Evolutionary conservation across 2,113 vertebrate genomes (phyloP), one percentile per base, ranked within the genome.

Genomic region (Heteronetta atricapilla): DNA sequence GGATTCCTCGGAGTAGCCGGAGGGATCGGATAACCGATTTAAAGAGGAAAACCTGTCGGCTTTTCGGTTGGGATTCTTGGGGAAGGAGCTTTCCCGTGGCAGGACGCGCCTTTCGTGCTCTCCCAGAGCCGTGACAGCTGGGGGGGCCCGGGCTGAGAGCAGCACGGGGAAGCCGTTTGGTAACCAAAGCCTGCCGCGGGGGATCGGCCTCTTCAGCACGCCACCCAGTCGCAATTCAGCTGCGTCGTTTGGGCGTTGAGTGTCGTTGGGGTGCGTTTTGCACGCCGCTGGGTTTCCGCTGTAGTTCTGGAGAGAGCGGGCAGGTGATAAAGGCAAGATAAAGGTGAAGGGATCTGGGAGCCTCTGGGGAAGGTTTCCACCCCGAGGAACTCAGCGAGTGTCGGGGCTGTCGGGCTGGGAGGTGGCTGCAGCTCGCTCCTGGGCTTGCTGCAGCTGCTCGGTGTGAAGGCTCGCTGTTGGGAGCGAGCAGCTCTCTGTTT

Each of bases 361-460:
- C 21, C 15, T 53, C 8, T 1, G 40, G 50, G 78, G n/a, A 19
- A 13, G 33, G 4, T 74, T 88, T 56, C 36, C 46, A 8, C 16
- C 16, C 55, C 3, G 13, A 25, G 56, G 82, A 52, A 4, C 18
- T 8, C 2, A 0, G 11, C 0, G 3, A 25, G 11, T 2, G 7
- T 17, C 33, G 76, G 83, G 15, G 21, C 12, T 46, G 20, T n/a
- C 3, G 1, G 5, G 6, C 23, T 1, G 58, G 69, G 46, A 36
- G 31, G 5, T 46, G 76, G 46, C 40, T 46, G 64, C 15, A 77
- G 34, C 21, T 34, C 10, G 34, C 34, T 86, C 62, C 60, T 36
- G 40, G 55, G 31, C 33, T 31, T 4, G 69, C 2, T 34, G 38
- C 36, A n/a, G 4, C 74, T 34, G 26, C 70, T 63, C 5, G 3